A percentile compares a stretch with the other conserved stretches of the same genome.
Conservation (phyloP, 2,797 vertebrate genomes). For the Siniperca undulata region DNA sequence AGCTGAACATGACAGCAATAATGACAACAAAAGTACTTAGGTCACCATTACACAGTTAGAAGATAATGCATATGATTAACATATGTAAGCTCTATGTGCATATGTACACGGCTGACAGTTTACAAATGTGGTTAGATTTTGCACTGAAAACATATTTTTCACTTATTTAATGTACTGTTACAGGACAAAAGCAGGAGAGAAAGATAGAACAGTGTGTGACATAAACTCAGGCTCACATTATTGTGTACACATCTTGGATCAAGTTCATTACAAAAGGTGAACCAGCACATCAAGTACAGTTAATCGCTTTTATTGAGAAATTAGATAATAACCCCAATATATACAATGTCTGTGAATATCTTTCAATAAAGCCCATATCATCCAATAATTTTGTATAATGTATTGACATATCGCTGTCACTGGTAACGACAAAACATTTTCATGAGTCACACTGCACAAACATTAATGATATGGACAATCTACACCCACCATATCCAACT, state of each 20-base stretch:
- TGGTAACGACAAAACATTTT: not conserved
- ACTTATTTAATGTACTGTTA: not conserved
- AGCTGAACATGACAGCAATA: slow-evolving; percentile 32
- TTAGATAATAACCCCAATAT: not conserved
- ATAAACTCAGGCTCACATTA: slow-evolving; percentile 1
- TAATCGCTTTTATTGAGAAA: not conserved
- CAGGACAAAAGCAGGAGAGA: not conserved
- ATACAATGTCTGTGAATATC: not conserved
- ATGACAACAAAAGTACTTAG: slow-evolving; percentile 26
- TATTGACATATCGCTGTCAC: not conserved
- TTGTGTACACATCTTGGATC: not conserved
- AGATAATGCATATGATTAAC: slow-evolving; percentile 6
- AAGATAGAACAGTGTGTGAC: not conserved
- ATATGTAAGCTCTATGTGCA: not conserved
- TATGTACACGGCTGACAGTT: not conserved
- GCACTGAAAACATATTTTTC: not conserved
- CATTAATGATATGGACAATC: not conserved
- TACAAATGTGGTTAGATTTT: slow-evolving; percentile 16
- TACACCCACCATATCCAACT: not conserved
- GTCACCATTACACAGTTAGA: not conserved
- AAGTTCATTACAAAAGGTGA: not conserved
- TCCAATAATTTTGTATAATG: not conserved
- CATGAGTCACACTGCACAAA: slow-evolving; percentile 25
- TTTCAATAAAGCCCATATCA: not conserved
- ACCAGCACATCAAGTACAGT: not conserved